Conservation (phyloP, 2,888 invertebrate genomes). For the Cantharis rufa region DNA sequence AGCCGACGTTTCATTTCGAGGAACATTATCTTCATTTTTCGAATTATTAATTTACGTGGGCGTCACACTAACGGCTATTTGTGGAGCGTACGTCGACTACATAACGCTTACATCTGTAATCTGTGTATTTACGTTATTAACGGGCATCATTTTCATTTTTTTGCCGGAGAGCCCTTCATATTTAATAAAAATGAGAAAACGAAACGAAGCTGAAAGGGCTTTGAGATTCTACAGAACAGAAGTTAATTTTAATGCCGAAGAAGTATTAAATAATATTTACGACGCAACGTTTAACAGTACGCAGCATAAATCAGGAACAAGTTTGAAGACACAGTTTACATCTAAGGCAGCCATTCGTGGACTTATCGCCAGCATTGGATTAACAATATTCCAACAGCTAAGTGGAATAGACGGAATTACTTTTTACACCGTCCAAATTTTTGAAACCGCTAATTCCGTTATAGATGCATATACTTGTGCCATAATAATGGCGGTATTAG, state of each 20-base stretch:
- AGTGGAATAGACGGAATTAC: constrained; percentile 80
- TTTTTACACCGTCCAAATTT: constrained; percentile 74
- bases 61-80: constrained; percentile 71
- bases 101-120: constrained; percentile 67
- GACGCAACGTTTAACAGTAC: constrained; percentile 48
- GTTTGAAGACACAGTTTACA: constrained; percentile 62
- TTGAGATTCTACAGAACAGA: constrained; percentile 70
- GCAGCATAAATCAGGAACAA: constrained; percentile 47
- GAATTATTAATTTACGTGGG: constrained; percentile 77
- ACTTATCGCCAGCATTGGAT: constrained; percentile 69
- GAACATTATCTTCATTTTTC: constrained; percentile 79
- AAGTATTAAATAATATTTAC: constrained; percentile 64
- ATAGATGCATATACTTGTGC: constrained; percentile 67
- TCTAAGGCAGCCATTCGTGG: constrained; percentile 67
- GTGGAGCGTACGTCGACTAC: constrained; percentile 73
- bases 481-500: constrained; percentile 77
- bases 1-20: constrained; percentile 76
- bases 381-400: constrained; percentile 82
- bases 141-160: constrained; percentile 67
- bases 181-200: constrained; percentile 61
- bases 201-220: constrained; percentile 62
- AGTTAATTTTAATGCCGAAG: constrained; percentile 63
- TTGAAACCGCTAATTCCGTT: constrained; percentile 68
- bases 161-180: constrained; percentile 76
- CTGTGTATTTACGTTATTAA: constrained; percentile 64